Base-by-base conservation (phyloP, 2,888 invertebrate genomes). In the Drosophila seclusa region DNA sequence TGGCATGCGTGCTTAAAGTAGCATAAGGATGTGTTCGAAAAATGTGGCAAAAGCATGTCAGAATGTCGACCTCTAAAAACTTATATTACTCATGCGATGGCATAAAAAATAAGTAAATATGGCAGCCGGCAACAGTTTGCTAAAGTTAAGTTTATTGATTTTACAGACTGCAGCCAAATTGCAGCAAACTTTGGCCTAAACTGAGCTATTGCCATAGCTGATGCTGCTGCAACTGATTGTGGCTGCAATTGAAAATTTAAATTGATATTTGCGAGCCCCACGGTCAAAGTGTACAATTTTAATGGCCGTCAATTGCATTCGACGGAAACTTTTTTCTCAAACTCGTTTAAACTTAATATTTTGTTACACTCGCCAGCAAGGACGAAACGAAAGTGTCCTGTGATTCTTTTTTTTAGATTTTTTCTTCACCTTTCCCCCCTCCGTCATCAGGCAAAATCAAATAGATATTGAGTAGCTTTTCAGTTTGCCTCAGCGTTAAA, bases 391-490 rank as follows among this genome's bases (percentile, higher is more conserved):
- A 80, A 83, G 89, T 89, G 87, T 87, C 69, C 87, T 73, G 61
- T 76, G 81, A 24, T 8, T 24, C 4, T 45, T 21, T 45, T 45
- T 45, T 11, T 21, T 0, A 1, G 10, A 21, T 69, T 76, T 83
- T 75, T 82, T 7, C 21, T 54, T 18, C 24, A 1, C 29, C 58
- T 45, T 27, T 29, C 34, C 24, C n/a, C 27, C 13, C 34, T 38
- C 45, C 27, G 29, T 52, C 54, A 34, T 55, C 53, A 68, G 59
- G 50, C 21, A 58, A 75, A 81, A 73, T 89, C 87, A 86, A 86
- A 89, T 86, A 86, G 88, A 83, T 90, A 88, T 88, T 83, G 86
- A 89, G 89, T 82, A 89, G 85, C 85, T 89, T 89, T 84, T 84
- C 68, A 89, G 89, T 89, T 89, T 80, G 90, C 83, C 73, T 75